A percentile compares a stretch with the other conserved stretches of the same genome.
Conservation (phyloP, 2,888 invertebrate genomes). For the Nowickia ferox region DNA sequence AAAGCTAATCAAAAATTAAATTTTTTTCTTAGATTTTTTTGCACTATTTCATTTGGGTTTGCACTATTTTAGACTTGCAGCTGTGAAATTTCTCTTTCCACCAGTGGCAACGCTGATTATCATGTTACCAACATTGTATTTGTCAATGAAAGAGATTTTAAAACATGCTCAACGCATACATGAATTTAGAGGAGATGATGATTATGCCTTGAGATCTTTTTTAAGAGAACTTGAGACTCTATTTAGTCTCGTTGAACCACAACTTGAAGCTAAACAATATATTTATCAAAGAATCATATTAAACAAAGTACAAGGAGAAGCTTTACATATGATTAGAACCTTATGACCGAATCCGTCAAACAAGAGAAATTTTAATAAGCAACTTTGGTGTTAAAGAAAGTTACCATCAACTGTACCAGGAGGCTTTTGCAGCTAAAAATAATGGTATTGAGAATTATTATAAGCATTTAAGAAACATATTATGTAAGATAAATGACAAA, state of each 20-base stretch:
- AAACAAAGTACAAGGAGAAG: constrained; percentile 72
- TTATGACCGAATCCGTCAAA: constrained; percentile 40
- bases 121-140: no score
- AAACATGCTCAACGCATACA: constrained; percentile 60
- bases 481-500: no score
- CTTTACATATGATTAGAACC: constrained; percentile 67
- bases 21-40: no score
- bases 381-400: constrained; percentile 70
- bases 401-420: constrained; percentile 55
- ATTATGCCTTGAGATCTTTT: constrained; percentile 35
- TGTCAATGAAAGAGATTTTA: not conserved
- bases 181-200: constrained; percentile 50
- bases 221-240: constrained; percentile 45
- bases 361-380: not conserved
- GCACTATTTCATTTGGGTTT: no score
- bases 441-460: not conserved
- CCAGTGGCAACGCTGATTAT: no score
- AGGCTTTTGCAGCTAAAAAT: not conserved
- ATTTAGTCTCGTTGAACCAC: constrained; percentile 1
- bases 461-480: no score
- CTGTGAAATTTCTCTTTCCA: no score
- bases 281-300: constrained; percentile 67
- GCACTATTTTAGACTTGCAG: no score
- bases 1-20: no score
- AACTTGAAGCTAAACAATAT: constrained; percentile 39